Base-by-base conservation (phyloP, 2,888 invertebrate species). In the Pristionchus entomophagus region DNA sequence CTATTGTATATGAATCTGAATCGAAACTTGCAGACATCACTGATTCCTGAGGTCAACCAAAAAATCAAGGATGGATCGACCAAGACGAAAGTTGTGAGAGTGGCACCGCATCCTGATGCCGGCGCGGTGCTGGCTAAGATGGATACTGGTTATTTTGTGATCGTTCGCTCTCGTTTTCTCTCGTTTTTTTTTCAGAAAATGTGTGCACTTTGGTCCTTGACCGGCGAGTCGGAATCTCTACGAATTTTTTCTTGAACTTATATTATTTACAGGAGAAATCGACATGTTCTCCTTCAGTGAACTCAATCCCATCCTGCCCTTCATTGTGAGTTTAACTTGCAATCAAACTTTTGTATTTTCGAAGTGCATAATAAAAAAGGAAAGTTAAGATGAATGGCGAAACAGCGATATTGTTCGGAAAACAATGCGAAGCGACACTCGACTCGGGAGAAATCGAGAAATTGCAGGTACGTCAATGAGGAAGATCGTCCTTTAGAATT, bases 271-370 rank as follows among this genome's bases (percentile, higher is more conserved):
- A 73, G 73, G 73, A 8, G 73, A 73, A 26, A 26, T 73, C 26
- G 73, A 73, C 41, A 1, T 73, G 0, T 73, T 73, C 45, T 26
- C 22, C 12, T 73, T 73, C 73, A 73, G 73, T 22, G 73, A 73
- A n/a, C 73, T 73, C 73, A 73, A 73, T n/a, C 73, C 73, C 26
- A 73, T 73, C 12, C 41, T 35, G 12, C n/a, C 73, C 10, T 41
- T 45, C 12, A 26, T 73, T 73, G 73, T 73, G 45, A 73, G 73
- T 10, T n/a, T 41, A n/a, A n/a, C n/a, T n/a, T 45, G 14, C 45
- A 45, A 45, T 45, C 45, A 6, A 45, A 45, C 45, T 45, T 45
- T 45, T 45, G 6, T 45, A 14, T 45, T 45, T 45, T 14, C n/a
- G n/a, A n/a, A n/a, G n/a, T n/a, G n/a, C n/a, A n/a, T n/a, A n/a